Evolutionary conservation across 2,797 vertebrate species (phyloP).

Genomic region (Cyprinodon diabolis): DNA sequence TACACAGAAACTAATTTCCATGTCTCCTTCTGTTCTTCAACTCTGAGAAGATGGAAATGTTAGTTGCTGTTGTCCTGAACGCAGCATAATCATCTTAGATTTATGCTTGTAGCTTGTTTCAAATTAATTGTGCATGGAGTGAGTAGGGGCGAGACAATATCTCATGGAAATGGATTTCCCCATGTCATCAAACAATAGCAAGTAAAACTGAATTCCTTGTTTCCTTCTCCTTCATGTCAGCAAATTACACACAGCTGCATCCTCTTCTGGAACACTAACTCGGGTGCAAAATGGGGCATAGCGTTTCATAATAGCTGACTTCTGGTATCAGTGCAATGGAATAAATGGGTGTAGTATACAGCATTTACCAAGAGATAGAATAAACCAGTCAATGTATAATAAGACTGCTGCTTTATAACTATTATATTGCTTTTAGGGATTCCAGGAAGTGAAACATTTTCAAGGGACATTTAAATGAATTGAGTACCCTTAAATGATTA

Average conservation of each 20-base stretch:
- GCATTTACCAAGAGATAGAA: slow-evolving; percentile 52
- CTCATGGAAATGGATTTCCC: slow-evolving; percentile 72
- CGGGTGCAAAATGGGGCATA: slow-evolving; percentile 23
- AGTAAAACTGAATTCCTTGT: slow-evolving; percentile 54
- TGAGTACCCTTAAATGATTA: background rate
- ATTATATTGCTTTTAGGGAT: slow-evolving; percentile 39
- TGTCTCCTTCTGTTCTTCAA: slow-evolving; percentile 68
- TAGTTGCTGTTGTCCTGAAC: slow-evolving; percentile 69
- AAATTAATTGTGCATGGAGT: slow-evolving; percentile 78
- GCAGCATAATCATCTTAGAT: slow-evolving; percentile 79
- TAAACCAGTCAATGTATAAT: slow-evolving; percentile 32
- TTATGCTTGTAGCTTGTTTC: slow-evolving; percentile 76
- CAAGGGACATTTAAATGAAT: slow-evolving; percentile 18
- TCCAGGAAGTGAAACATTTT: slow-evolving; percentile 32
- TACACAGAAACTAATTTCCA: slow-evolving; percentile 76
- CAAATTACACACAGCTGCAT: slow-evolving; percentile 42
- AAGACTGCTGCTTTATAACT: slow-evolving; percentile 34
- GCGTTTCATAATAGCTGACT: slow-evolving; percentile 57
- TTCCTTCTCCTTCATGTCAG: slow-evolving; percentile 40
- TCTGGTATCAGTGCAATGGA: slow-evolving; percentile 41
- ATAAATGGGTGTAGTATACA: slow-evolving; percentile 18
- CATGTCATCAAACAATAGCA: slow-evolving; percentile 62
- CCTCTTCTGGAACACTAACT: slow-evolving; percentile 26
- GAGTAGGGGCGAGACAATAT: slow-evolving; percentile 67
- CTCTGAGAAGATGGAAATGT: slow-evolving; percentile 71